Percentiles rank a stretch among this genome's conserved stretches.
These are phyloP conservation scores for Adelognathus sp. DNA, from an alignment of 2,888 invertebrate genomes.

Conservation along the genomic window DNA sequence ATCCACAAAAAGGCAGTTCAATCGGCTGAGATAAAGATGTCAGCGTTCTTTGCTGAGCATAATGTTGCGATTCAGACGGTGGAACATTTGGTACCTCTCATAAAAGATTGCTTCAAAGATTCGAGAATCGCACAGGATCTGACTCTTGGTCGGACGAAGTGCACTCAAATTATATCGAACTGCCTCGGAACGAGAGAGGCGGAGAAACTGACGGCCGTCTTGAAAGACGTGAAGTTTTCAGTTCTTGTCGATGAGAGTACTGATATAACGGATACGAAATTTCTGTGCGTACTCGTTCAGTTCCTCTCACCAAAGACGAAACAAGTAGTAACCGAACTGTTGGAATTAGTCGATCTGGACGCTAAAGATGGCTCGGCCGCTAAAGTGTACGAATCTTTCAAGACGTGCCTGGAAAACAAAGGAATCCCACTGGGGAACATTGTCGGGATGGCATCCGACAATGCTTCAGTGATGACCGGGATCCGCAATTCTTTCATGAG, in stretches of 20 bases:
- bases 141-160: conserved; percentile 32
- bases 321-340: conserved; percentile 5
- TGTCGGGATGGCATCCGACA: conserved; percentile 50
- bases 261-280: conserved; percentile 17
- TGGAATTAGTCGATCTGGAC: conserved; percentile 42
- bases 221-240: conserved; percentile 16
- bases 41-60: conserved; percentile 60
- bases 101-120: conserved; percentile 47
- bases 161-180: conserved; percentile 15
- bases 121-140: conserved; percentile 38
- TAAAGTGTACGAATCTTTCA: conserved; percentile 11
- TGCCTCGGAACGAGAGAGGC: background rate
- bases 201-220: background rate
- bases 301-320: conserved; percentile 20
- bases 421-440: conserved; percentile 16
- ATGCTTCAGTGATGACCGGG: conserved; percentile 62
- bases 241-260: conserved; percentile 36
- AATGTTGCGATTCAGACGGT: conserved; percentile 55
- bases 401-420: background rate
- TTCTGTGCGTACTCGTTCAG: background rate
- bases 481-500: conserved; percentile 57
- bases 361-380: conserved; percentile 20
- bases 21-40: conserved; percentile 48
- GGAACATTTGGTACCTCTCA: conserved; percentile 53
- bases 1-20: conserved; percentile 33